Percentiles rank a stretch among this genome's conserved stretches.
These are phyloP conservation scores for Mycalesis mineus DNA, from an alignment of 2,888 invertebrate genomes.

Conservation along the genomic window DNA sequence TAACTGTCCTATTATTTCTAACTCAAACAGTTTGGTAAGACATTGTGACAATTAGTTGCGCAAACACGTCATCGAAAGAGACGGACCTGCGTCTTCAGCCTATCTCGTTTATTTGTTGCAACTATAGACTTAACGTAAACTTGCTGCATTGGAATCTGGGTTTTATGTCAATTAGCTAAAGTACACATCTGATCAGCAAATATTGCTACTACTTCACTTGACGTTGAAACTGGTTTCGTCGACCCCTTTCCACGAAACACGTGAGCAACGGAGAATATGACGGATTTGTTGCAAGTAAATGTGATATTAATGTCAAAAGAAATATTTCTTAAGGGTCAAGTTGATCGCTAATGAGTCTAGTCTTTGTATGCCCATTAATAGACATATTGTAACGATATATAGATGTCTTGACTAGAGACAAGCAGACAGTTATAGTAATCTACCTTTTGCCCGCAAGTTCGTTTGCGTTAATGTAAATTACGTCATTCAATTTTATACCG, in stretches of 20 bases:
- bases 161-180: conserved; percentile 18
- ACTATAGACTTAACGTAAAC: neutral
- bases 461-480: too few species aligned
- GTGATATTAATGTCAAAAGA: conserved; percentile 35
- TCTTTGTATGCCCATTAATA: too few species aligned
- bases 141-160: conserved; percentile 7
- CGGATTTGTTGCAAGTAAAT: conserved; percentile 51
- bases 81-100: conserved; percentile 4
- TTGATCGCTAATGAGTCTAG: neutral
- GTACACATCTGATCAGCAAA: conserved; percentile 7
- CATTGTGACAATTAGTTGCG: neutral
- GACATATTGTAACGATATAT: too few species aligned
- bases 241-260: conserved; percentile 48
- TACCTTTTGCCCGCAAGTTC: too few species aligned
- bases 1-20: neutral
- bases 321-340: conserved; percentile 20
- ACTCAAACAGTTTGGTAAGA: neutral
- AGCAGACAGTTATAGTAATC: too few species aligned
- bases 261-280: conserved; percentile 44
- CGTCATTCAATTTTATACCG: too few species aligned
- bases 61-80: neutral
- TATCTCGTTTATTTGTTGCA: conserved; percentile 3
- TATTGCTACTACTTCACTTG: conserved; percentile 8
- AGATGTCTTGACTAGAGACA: too few species aligned
- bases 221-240: conserved; percentile 44